Evolutionary conservation across 2,113 vertebrate genomes (phyloP).

Genomic region (Orientallactaga bullata): DNA sequence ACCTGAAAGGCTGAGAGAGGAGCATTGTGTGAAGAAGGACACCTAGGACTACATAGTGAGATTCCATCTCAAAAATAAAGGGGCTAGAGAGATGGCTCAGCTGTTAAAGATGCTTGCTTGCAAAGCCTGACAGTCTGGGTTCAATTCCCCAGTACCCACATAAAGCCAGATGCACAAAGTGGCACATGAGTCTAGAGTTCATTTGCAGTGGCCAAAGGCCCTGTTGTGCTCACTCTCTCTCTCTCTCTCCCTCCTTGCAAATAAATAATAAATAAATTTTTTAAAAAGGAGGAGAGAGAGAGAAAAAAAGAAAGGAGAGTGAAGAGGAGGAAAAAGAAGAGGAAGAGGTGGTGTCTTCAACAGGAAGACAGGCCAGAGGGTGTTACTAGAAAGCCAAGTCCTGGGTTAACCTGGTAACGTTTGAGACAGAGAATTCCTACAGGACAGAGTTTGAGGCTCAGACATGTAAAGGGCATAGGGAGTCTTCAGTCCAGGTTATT

Average conservation of each 20-base stretch:
- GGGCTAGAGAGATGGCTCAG: too few relatives aligned
- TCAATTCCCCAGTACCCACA: too few relatives aligned
- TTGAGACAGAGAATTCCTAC: neutral
- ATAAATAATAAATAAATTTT: too few relatives aligned
- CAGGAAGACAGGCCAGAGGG: neutral
- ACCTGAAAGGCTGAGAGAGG: neutral
- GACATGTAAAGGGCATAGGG: neutral
- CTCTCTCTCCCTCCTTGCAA: too few relatives aligned
- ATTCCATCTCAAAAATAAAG: neutral
- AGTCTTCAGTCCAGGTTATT: neutral
- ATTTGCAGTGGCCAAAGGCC: too few relatives aligned
- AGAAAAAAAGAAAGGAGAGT: neutral
- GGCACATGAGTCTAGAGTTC: too few relatives aligned
- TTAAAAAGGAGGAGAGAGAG: neutral
- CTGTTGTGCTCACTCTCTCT: too few relatives aligned
- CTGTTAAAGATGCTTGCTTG: too few relatives aligned
- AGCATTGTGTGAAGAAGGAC: neutral
- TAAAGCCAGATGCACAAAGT: too few relatives aligned
- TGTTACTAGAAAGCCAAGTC: neutral
- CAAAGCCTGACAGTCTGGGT: too few relatives aligned
- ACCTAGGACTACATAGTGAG: neutral
- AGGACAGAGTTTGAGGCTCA: neutral
- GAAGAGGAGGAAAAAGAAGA: neutral
- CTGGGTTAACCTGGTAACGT: neutral
- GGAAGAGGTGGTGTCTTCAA: neutral